phyloP scores from a whole-genome alignment of 2,888 invertebrate species.

The Dicyrtoma fusca region DNA sequence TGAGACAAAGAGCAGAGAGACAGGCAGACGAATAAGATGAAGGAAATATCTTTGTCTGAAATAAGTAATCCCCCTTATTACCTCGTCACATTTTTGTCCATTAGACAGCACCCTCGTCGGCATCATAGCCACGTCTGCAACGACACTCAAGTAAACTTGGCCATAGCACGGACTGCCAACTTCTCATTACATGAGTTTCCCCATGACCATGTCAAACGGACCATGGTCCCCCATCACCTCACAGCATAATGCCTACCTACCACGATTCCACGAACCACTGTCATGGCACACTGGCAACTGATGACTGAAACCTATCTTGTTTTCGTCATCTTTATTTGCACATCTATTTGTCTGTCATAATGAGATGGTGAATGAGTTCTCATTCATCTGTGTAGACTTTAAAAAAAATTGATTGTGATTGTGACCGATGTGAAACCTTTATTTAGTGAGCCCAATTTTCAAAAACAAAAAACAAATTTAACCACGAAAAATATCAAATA shows the following conservation, averaged over 20 bases:
- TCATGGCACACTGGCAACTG: too few relatives aligned
- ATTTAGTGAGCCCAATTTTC: slow-evolving; percentile 44
- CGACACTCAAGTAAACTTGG: too few relatives aligned
- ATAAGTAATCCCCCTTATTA: too few relatives aligned
- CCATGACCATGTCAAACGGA: too few relatives aligned
- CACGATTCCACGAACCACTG: too few relatives aligned
- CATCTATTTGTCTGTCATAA: slow-evolving; percentile 11
- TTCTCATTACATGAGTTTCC: too few relatives aligned
- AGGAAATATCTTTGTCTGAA: background rate
- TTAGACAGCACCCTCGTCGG: too few relatives aligned
- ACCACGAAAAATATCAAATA: slow-evolving; percentile 32
- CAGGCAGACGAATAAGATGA: background rate
- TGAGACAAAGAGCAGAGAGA: background rate
- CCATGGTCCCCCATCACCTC: too few relatives aligned
- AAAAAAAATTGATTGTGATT: slow-evolving; percentile 42
- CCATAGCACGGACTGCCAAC: too few relatives aligned
- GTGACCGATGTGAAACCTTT: slow-evolving; percentile 48
- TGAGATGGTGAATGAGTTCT: slow-evolving; percentile 13
- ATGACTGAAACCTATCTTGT: slow-evolving; percentile 12
- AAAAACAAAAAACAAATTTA: slow-evolving; percentile 27
- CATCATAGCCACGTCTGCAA: too few relatives aligned
- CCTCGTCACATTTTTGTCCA: too few relatives aligned
- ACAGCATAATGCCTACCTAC: too few relatives aligned
- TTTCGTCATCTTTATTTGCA: slow-evolving; percentile 24
- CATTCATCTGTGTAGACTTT: slow-evolving; percentile 33